Evolutionary conservation across 2,797 vertebrate species (phyloP), one percentile per base, ranked within the genome.

Genomic region (Cossypha dichroa): DNA sequence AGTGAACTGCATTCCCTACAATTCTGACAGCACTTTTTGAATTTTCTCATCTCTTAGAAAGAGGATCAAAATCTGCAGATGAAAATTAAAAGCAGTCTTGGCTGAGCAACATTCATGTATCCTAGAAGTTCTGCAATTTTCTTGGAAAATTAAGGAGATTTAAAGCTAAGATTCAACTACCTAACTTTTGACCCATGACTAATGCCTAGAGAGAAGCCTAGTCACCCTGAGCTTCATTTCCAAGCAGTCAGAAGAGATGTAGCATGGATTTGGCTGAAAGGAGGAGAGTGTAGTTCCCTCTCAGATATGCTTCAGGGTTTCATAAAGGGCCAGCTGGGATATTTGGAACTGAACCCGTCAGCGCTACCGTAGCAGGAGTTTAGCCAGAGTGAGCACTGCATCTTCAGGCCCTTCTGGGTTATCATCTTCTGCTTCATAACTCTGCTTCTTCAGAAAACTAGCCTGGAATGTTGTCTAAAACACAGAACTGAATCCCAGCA

Each of bases 251-350:
- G 59, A 92, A 78, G 75, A 85, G 78, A 52, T 59, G 84, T 41
- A 94, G 64, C 56, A 54, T 85, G 68, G 76, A 77, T 88, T 94
- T 94, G 79, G 79, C 91, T 90, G 79, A 72, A 38, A 43, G 48
- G 21, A 89, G 67, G 46, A 76, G 84, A 76, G 17, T 33, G 36
- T 19, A 87, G 23, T 89, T 92, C 88, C 36, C 31, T 90, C 73
- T 95, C 66, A 97, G 90, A 88, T 85, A 75, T 38, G 19, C 66
- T 84, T 55, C 82, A 93, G 33, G 49, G n/a, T 93, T 96, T 90
- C 1, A 0, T 77, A 85, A 91, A 80, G 49, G 85, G 51, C 72
- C 94, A 94, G 84, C 89, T 96, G 85, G 54, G 76, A 83, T 90
- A 80, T 64, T 92, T 93, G 95, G 92, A 95, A 91, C 66, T 5